Evolutionary conservation across 1,140 invertebrate genomes (phyloP).

Genomic region (Helicoverpa zea): DNA sequence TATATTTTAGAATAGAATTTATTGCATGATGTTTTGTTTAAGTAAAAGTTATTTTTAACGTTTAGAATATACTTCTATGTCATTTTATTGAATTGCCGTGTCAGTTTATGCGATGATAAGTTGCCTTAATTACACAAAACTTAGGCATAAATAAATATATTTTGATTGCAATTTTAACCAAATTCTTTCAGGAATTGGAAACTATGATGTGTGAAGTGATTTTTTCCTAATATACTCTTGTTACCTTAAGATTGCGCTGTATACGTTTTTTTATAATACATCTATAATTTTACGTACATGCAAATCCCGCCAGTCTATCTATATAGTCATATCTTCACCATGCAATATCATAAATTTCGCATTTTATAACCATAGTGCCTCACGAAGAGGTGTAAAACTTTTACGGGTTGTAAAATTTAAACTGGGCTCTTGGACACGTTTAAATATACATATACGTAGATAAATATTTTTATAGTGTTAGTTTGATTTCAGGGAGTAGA

Average conservation of each 20-base stretch:
- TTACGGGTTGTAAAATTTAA: slow-evolving; percentile 36
- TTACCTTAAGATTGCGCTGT: too few relatives aligned
- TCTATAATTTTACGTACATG: slow-evolving; percentile 4
- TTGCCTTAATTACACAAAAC: too few relatives aligned
- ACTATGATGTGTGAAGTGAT: too few relatives aligned
- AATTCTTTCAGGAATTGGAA: too few relatives aligned
- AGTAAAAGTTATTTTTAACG: too few relatives aligned
- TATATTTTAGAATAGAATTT: neutral
- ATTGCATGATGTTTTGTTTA: neutral
- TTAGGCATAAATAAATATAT: too few relatives aligned
- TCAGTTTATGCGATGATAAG: too few relatives aligned
- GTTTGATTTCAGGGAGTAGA: neutral
- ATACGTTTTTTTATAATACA: neutral
- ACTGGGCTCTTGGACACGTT: slow-evolving; percentile 22
- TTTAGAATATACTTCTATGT: too few relatives aligned
- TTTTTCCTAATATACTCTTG: too few relatives aligned
- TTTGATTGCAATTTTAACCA: too few relatives aligned
- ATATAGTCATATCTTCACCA: slow-evolving; percentile 5
- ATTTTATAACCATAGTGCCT: slow-evolving; percentile 18
- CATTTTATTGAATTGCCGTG: too few relatives aligned
- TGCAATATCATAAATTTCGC: slow-evolving; percentile 26
- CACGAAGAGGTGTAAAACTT: slow-evolving; percentile 39
- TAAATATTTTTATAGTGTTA: neutral
- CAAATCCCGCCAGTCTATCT: slow-evolving; percentile 25
- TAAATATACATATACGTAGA: neutral